Evolutionary conservation across 2,113 vertebrate genomes (phyloP).

Genomic region (Climacteris rufus): DNA sequence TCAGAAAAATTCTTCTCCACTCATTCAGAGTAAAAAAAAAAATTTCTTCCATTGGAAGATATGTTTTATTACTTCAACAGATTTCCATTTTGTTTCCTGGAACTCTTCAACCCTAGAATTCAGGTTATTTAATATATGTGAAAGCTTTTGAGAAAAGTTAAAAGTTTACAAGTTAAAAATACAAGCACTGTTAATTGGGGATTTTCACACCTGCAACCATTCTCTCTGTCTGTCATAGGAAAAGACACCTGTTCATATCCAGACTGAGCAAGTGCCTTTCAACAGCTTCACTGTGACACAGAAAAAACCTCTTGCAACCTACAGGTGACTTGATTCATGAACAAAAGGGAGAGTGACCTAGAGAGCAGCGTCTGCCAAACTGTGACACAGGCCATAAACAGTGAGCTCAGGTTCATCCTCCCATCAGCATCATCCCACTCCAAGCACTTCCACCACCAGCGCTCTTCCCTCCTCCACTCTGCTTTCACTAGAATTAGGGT

Average conservation of each 20-base stretch:
- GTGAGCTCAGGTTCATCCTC: not conserved
- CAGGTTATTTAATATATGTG: not conserved
- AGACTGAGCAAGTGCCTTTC: not conserved
- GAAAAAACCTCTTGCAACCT: not conserved
- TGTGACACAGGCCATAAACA: not conserved
- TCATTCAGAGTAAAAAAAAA: not conserved
- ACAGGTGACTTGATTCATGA: not conserved
- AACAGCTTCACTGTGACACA: not conserved
- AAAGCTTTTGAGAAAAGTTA: not conserved
- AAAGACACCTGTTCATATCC: not conserved
- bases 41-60: not conserved
- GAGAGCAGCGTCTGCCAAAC: not conserved
- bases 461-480: not conserved
- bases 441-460: rapidly evolving
- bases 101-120: not conserved
- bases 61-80: not conserved
- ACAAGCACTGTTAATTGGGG: not conserved
- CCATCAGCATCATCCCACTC: rapidly evolving
- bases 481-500: not conserved
- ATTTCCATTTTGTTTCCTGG: not conserved
- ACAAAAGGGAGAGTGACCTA: not conserved
- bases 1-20: not conserved
- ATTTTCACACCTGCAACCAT: not conserved
- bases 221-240: not conserved
- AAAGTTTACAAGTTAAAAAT: not conserved